These are phyloP conservation scores for Cataglyphis altisquamis DNA, from an alignment of 2,888 invertebrate species.

Conservation along the genomic window DNA sequence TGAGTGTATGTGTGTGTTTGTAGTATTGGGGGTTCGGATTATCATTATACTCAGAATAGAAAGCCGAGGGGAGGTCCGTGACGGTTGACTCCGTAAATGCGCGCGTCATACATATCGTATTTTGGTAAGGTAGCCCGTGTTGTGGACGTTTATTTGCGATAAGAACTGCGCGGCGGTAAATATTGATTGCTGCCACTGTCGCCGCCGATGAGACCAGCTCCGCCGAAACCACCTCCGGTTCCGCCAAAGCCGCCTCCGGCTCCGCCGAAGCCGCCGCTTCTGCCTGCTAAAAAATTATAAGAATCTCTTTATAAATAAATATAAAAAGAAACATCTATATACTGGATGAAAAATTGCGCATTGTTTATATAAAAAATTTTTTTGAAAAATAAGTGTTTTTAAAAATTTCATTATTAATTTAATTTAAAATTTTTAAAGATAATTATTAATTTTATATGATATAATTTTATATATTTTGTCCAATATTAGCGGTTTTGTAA, in stretches of 20 bases:
- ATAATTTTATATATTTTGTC: neutral
- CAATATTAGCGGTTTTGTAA: no score
- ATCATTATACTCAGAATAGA: constrained; percentile 51
- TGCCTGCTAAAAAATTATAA: neutral
- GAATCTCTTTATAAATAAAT: neutral
- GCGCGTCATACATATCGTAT: constrained; percentile 47
- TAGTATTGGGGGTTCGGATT: constrained; percentile 17
- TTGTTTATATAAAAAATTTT: neutral
- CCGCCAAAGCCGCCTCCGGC: constrained; percentile 27
- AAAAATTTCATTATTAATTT: neutral
- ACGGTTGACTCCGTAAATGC: constrained; percentile 68
- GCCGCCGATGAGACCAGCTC: constrained; percentile 58
- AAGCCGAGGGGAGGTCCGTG: constrained; percentile 71
- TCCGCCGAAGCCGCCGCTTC: constrained; percentile 33
- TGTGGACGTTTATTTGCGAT: constrained; percentile 80
- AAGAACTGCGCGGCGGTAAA: constrained; percentile 82
- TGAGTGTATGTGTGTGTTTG: neutral
- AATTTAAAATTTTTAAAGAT: neutral
- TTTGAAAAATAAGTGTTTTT: neutral
- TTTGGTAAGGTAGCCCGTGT: constrained; percentile 52
- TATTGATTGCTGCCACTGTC: constrained; percentile 81
- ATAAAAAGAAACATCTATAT: neutral
- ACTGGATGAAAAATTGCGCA: neutral
- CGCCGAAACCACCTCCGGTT: constrained; percentile 50
- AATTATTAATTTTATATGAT: neutral